A percentile compares a stretch with the other conserved stretches of the same genome.
These are phyloP conservation scores for Capreolus pygargus DNA, from an alignment of 2,113 vertebrate genomes.

Conservation along the genomic window DNA sequence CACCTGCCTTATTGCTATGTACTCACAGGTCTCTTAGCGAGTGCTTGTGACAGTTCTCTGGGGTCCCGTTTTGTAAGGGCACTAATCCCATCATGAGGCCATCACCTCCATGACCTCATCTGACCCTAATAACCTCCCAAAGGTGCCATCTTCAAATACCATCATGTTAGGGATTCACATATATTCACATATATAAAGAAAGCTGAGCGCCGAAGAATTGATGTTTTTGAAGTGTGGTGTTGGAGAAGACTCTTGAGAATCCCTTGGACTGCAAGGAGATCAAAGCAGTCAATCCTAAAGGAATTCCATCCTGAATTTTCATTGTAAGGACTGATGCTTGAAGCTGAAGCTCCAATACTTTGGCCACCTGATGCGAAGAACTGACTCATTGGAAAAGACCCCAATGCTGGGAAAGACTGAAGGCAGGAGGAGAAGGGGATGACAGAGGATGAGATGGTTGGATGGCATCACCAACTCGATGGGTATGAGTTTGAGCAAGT, in stretches of 20 bases:
- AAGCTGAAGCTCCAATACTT: not conserved
- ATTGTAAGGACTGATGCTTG: not conserved
- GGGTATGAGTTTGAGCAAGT: not conserved
- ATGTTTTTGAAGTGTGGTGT: not conserved
- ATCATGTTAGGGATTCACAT: not conserved
- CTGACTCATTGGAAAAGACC: not conserved
- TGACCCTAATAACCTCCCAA: not conserved
- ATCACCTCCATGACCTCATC: not conserved
- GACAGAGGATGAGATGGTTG: not conserved
- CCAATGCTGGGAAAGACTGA: not conserved
- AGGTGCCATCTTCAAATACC: not conserved
- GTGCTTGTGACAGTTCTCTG: not conserved
- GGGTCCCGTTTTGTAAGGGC: not conserved
- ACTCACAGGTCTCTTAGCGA: not conserved
- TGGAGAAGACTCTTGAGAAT: not conserved
- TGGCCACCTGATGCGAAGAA: not conserved
- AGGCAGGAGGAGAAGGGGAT: not conserved
- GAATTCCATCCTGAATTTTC: not conserved
- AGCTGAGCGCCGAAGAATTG: fast-evolving
- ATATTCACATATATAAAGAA: not conserved
- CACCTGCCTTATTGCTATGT: not conserved
- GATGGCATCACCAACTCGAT: not conserved
- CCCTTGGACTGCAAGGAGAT: not conserved
- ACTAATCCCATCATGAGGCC: not conserved
- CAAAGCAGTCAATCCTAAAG: not conserved